Base-by-base conservation (phyloP, 2,113 vertebrate species). In the Lamprotornis superbus region DNA sequence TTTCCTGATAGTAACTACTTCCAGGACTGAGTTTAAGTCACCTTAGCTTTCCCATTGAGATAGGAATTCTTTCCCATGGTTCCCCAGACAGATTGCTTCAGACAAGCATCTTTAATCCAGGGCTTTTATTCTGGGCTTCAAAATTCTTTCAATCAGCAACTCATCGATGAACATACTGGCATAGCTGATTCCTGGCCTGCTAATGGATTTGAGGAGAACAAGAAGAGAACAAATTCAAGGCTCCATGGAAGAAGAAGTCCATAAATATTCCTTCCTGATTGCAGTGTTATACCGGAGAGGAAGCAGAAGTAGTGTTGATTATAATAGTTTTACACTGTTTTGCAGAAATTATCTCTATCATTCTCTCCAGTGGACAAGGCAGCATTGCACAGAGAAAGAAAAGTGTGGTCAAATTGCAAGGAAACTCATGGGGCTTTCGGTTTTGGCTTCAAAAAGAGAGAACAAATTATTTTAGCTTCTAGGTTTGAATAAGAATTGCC, bases 401-500 rank as follows among this genome's bases (percentile, higher is more conserved):
- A 74, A 80, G 15, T 39, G 33, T 89, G 59, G 30, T 35, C 39
- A 74, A 18, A 91, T 83, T 77, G 60, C 60, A 59, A 50, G 35
- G 42, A 74, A 85, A 40, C 52, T 79, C 56, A 25, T 14, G 16
- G 27, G 56, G 59, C 24, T 89, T 94, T 25, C 1, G 2, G 14
- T 59, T 47, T 81, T 87, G 56, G 35, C 87, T 89, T 93, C 52
- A 84, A 55, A 93, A 93, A 23, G 11, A 33, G 27, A 82, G 65
- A 81, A 82, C 20, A 87, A 91, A 89, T 84, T 60, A 67, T 52
- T 93, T 91, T 70, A 39, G 30, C 40, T 91, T 64, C 44, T 75
- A 50, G 15, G 24, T 87, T 92, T 91, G 69, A 84, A 37, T 74
- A 78, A 82, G 87, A 89, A 87, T 70, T 94, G 74, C 81, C 93